These are phyloP conservation scores for Plecturocebus donacophilus DNA, from an alignment of 2,113 vertebrate species.

Conservation along the genomic window DNA sequence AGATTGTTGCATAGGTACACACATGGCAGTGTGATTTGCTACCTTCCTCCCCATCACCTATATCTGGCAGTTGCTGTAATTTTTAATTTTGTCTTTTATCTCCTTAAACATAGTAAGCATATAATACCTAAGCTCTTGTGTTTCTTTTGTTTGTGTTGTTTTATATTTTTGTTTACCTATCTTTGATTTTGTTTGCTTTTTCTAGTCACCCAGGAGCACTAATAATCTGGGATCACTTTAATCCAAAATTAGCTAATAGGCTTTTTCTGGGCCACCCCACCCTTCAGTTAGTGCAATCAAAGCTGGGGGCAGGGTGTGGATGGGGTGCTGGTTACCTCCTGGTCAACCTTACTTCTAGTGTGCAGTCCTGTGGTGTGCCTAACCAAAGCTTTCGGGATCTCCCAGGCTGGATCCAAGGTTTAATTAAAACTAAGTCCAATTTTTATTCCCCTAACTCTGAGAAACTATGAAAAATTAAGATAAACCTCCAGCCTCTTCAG, in stretches of 20 bases:
- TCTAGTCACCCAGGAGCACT: not conserved
- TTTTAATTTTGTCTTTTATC: not conserved
- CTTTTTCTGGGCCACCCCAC: not conserved
- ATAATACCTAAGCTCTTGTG: not conserved
- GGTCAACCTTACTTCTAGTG: fast-evolving
- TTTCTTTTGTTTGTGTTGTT: not conserved
- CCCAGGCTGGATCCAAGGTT: not conserved
- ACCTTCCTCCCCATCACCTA: too few species aligned
- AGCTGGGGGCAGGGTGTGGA: not conserved
- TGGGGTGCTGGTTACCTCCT: not conserved
- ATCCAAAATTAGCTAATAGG: not conserved
- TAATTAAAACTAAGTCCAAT: not conserved
- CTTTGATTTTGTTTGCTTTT: not conserved
- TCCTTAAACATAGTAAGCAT: not conserved
- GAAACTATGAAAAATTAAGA: not conserved
- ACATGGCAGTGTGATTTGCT: too few species aligned
- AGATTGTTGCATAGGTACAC: too few species aligned
- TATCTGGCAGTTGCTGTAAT: not conserved
- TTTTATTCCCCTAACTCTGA: not conserved
- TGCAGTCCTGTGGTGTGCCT: not conserved
- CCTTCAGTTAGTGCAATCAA: not conserved
- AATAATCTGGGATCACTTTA: not conserved
- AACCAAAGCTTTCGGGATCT: not conserved
- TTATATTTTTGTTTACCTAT: not conserved
- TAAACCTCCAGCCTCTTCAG: not conserved